Conservation (phyloP, 2,797 vertebrate genomes). For the Oryzias dopingdopingensis region DNA sequence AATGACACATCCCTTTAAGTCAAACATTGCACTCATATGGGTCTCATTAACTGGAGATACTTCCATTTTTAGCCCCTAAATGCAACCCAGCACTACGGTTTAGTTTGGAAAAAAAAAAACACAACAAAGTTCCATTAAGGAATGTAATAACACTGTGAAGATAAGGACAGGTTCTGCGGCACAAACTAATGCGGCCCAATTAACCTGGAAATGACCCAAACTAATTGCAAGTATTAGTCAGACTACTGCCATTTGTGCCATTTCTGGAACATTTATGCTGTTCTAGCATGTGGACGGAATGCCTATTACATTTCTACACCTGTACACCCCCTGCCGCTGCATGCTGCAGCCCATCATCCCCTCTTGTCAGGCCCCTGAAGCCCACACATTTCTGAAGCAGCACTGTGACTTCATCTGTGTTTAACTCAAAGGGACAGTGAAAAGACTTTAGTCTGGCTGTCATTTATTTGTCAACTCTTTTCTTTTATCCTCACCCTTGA, state of each 20-base stretch:
- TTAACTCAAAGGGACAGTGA: too few species aligned
- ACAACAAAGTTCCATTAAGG: constrained; percentile 6
- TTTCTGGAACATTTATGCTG: neutral
- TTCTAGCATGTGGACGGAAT: constrained; percentile 1
- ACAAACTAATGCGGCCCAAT: constrained; percentile 18
- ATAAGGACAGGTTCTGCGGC: constrained; percentile 9
- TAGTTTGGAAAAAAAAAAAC: constrained; percentile 2
- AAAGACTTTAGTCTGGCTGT: too few species aligned
- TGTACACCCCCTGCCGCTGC: neutral
- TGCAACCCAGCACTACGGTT: neutral
- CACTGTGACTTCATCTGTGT: too few species aligned
- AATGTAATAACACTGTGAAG: constrained; percentile 18
- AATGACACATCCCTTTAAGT: neutral
- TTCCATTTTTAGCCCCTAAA: constrained; percentile 1
- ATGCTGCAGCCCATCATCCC: too few species aligned
- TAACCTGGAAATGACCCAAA: constrained; percentile 19
- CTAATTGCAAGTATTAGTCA: constrained; percentile 19
- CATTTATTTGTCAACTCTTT: too few species aligned
- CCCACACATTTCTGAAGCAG: too few species aligned
- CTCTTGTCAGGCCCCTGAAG: too few species aligned
- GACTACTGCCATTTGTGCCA: constrained; percentile 11
- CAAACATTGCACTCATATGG: neutral
- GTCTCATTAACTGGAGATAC: neutral
- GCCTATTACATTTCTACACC: neutral
- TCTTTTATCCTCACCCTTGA: too few species aligned